Base-by-base conservation (phyloP, 2,113 vertebrate genomes). In the Saimiri boliviensis region DNA sequence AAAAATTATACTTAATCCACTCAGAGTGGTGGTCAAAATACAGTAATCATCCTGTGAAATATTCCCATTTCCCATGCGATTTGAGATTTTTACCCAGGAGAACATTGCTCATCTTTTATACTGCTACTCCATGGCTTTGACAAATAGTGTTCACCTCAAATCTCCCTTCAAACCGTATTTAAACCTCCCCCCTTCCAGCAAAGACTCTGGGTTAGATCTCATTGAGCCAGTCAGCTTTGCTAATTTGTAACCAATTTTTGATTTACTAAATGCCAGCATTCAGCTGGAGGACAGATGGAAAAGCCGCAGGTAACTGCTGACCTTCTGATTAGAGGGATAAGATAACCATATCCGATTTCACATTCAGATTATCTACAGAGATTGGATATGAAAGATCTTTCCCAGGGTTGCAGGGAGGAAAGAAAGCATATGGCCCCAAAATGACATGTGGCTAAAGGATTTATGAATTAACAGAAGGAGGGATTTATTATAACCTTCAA, bases 191-290 rank as follows among this genome's bases (percentile, higher is more conserved):
- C 66, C 93, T 97, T 97, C 94, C 85, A 97, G 74, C 45, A 94
- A 93, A 96, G 91, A 93, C 96, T 95, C 60, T 80, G 92, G 88
- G 79, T 52, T 95, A 68, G 35, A 81, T 97, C 91, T 97, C 89
- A 90, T 84, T 98, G 94, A 94, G 52, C 54, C 95, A 45, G 94
- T 96, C 93, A 95, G 83, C 73, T 96, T 98, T 77, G 49, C 63
- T 97, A 97, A 98, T 98, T 98, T 98, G 87, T 94, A 98, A 97
- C 92, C 92, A 94, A 95, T 81, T 79, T 93, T 98, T 97, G 86
- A 98, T 98, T 98, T 98, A 98, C 95, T 95, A 98, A 98, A 98
- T 97, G 97, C 94, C 97, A 98, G 54, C 23, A 79, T 97, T 98
- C 76, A 92, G 2, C 83, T 95, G 54, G 30, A 96, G 60, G 90